Base-by-base conservation (phyloP, 2,797 vertebrate species). In the Diglossa cyanea region DNA sequence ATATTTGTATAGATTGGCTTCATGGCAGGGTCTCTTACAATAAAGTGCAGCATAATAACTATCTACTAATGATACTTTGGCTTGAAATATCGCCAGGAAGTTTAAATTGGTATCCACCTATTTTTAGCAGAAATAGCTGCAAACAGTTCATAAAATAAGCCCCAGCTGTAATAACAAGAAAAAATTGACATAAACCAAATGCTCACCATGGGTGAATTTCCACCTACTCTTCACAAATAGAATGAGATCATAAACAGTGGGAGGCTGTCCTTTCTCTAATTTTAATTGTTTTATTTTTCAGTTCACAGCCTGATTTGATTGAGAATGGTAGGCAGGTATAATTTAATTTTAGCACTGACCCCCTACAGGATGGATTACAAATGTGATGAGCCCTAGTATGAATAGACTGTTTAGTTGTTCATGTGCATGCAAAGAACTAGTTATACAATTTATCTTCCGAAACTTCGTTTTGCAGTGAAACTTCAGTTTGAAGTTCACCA, bases 111-210 rank as follows among this genome's bases (percentile, higher is more conserved):
- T 95, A 97, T 83, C 79, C 79, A 92, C 89, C 89, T 96, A 96
- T 97, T 95, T 96, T 96, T 96, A 96, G 90, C 96, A 95, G 84
- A 93, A 96, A 96, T 93, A 88, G 78, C 67, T 94, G 88, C 70
- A 95, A 97, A 95, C 92, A 83, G 81, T 97, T 97, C 93, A 88
- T 75, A 93, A 77, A 93, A 94, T 94, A 96, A 95, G 79, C 90
- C 75, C 47, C 90, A 97, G 95, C 55, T 95, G 90, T 85, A 96
- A 97, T 96, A 95, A 90, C 86, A 95, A 96, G 93, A 93, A 95
- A 84, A 96, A 97, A 95, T 39, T 96, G 96, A 96, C 95, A 95
- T 94, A 93, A 96, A 96, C 92, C 94, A 96, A 97, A 97, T 95
- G 97, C 94, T 97, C 86, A 44, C 72, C 70, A 95, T 7, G 93